Evolutionary conservation across 2,797 vertebrate genomes (phyloP), one percentile per base, ranked within the genome.

Genomic region (Amblyraja radiata): DNA sequence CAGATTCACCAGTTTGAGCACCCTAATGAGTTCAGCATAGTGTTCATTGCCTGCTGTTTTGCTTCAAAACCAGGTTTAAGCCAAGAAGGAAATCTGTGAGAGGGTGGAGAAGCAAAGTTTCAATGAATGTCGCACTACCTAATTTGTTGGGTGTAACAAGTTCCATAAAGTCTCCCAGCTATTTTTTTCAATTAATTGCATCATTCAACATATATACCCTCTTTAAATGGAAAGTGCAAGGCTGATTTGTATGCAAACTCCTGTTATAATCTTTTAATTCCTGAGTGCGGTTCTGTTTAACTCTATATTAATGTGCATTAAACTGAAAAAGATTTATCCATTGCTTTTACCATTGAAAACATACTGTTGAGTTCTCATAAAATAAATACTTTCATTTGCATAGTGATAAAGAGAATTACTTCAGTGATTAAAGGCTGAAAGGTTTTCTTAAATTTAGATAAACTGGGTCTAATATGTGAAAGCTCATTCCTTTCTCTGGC

Each of bases 81-180:
- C 84, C 84, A 88, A 88, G 63, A 36, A 88, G 61, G n/a, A 65
- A 65, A 65, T 88, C 61, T 88, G 84, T 63, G 6, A 88, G 84
- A 88, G 84, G 84, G 61, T 21, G 84, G 84, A 36, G 14, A 16
- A 88, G 84, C 84, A 88, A 28, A 68, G 61, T 16, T 88, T n/a
- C 84, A 88, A 88, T 88, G 61, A 88, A 61, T 88, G 84, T 65
- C 16, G n/a, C n/a, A 88, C 16, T 88, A 63, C 84, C 84, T 65
- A 88, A 68, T 65, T 68, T 63, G 32, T 68, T 88, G 84, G 63
- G 84, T 68, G 84, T 88, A 68, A 88, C 61, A 88, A 68, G 65
- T 88, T 88, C 84, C n/a, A 68, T 68, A 88, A 68, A 68, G 28
- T 88, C 84, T 88, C 84, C n/a, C 32, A 32, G 32, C 68, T 61